Conservation (phyloP, 2,113 vertebrate species). For the Okapia johnstoni region DNA sequence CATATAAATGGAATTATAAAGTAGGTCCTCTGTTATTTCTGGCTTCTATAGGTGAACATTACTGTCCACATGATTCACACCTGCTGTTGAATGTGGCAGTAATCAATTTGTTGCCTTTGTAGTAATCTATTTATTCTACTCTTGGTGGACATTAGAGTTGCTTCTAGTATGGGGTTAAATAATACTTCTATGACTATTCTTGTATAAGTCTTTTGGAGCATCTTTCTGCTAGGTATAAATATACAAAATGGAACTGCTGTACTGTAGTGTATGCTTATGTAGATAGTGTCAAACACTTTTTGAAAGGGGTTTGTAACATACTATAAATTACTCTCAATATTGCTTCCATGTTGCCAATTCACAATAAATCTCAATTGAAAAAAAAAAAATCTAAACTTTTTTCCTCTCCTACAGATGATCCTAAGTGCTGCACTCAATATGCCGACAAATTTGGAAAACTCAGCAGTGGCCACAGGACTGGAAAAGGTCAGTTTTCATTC, state of each 20-base stretch:
- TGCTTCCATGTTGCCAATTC: neutral
- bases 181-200: neutral
- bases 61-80: neutral
- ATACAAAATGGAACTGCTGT: neutral
- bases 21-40: neutral
- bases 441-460: neutral
- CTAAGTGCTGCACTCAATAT: neutral
- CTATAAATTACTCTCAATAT: constrained; percentile 12
- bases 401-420: neutral
- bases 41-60: neutral
- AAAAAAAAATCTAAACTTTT: neutral
- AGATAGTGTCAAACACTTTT: neutral
- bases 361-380: neutral
- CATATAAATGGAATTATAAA: neutral
- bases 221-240: neutral
- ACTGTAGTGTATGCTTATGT: neutral
- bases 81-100: neutral
- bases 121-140: neutral
- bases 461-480: neutral
- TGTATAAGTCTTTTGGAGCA: neutral
- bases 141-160: neutral
- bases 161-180: neutral
- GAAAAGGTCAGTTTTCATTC: neutral
- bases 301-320: neutral
- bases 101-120: neutral